Evolutionary conservation across 2,797 vertebrate genomes (phyloP), one percentile per base, ranked within the genome.

Genomic region (Phoebastria nigripes): DNA sequence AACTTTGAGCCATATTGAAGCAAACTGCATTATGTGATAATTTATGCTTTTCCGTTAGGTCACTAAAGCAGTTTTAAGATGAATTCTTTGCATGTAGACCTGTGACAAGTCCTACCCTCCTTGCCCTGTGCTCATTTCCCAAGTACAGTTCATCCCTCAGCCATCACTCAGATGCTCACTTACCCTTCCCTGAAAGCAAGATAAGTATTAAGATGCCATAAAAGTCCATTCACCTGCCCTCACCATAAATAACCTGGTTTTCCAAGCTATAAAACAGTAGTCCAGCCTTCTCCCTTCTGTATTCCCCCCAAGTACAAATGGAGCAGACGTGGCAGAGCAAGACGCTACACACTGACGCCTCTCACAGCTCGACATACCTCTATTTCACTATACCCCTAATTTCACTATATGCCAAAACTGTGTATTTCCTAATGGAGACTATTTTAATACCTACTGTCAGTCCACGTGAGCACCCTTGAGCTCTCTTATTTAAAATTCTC

Each of bases 341-440:
- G 3, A 25, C 1, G 11, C 35, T 25, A 33, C 76, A n/a, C 62
- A 2, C 12, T 6, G 54, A 6, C 8, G 1, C 61, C 56, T 74
- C 63, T 49, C 76, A 3, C 63, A 59, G 52, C 91, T 46, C 15
- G 2, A 46, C n/a, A 9, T 5, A 37, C 37, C 44, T n/a, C n/a
- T n/a, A n/a, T n/a, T n/a, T n/a, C n/a, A n/a, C n/a, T n/a, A n/a
- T n/a, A n/a, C n/a, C n/a, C n/a, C n/a, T n/a, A n/a, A 16, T 15
- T 39, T 15, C 42, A 25, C 33, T 24, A 37, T 6, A 14, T 22
- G 29, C 71, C 82, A 41, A 28, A 79, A 39, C 18, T 15, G 18
- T 8, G 0, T 2, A 4, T 21, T 56, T 56, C 66, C 39, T 22
- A 24, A 5, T 0, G 11, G 39, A 29, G 29, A 5, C 42, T 61